A percentile compares a stretch with the other conserved stretches of the same genome.
Conservation (phyloP, 2,888 invertebrate species). For the Branchellion lobata region DNA sequence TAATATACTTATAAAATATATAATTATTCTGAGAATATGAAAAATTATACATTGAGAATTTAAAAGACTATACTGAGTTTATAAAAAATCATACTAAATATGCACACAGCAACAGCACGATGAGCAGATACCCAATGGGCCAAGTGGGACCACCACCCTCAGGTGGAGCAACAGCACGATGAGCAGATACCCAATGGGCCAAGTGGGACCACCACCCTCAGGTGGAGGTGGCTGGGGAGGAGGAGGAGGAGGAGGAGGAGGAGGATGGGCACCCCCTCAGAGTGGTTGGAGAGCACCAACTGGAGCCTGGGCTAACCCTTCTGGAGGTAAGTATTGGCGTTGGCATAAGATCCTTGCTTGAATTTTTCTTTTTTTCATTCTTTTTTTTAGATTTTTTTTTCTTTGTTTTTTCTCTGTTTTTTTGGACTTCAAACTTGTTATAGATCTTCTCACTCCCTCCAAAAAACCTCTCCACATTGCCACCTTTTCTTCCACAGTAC, state of each 20-base stretch:
- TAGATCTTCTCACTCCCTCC: neutral
- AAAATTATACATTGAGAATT: no score
- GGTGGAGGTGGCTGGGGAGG: slow-evolving; percentile 18
- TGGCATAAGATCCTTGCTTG: no score
- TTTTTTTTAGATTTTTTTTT: no score
- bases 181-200: slow-evolving; percentile 34
- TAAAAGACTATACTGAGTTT: no score
- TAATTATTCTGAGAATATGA: no score
- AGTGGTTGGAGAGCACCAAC: slow-evolving; percentile 25
- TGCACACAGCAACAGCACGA: neutral
- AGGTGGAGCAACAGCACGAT: slow-evolving; percentile 7
- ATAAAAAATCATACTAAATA: no score
- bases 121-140: slow-evolving; percentile 35
- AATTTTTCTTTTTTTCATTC: no score
- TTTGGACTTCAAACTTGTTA: neutral
- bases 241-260: neutral
- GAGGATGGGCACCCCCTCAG: slow-evolving; percentile 23
- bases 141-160: slow-evolving; percentile 27
- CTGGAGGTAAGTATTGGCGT: slow-evolving; percentile 14
- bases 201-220: slow-evolving; percentile 28
- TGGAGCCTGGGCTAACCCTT: slow-evolving; percentile 34
- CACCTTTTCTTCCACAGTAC: neutral
- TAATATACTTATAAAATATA: no score
- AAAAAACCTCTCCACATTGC: no score
- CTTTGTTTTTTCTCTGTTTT: neutral